These are phyloP conservation scores for Euproctis similis DNA, from an alignment of 2,888 invertebrate genomes.

Conservation along the genomic window DNA sequence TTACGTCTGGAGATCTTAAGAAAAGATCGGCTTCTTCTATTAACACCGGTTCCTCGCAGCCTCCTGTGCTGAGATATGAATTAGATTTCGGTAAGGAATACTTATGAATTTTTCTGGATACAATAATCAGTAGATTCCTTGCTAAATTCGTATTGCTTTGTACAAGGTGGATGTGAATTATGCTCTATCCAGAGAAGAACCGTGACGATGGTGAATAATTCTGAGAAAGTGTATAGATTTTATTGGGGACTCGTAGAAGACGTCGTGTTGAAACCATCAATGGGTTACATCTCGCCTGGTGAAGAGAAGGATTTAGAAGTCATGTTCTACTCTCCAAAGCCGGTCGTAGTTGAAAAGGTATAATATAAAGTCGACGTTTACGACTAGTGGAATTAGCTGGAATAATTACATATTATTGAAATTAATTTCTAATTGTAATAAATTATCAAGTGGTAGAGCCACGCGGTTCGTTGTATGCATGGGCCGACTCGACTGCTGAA, in stretches of 20 bases:
- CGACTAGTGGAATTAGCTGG: no score
- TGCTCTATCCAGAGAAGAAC: conserved; percentile 46
- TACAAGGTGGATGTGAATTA: conserved; percentile 63
- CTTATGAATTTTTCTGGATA: no score
- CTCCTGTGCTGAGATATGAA: conserved; percentile 54
- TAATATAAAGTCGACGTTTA: no score
- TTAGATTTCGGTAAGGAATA: conserved; percentile 49
- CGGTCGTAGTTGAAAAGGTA: conserved; percentile 44
- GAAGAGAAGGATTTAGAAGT: conserved; percentile 68
- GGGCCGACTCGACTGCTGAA: no score
- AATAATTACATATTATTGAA: no score
- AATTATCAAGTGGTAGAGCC: no score
- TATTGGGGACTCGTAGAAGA: conserved; percentile 45
- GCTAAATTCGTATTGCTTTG: conserved; percentile 1
- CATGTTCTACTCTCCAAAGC: conserved; percentile 48
- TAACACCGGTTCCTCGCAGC: conserved; percentile 26
- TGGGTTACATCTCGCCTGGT: conserved; percentile 64
- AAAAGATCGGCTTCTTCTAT: conserved; percentile 37
- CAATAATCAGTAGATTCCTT: no score
- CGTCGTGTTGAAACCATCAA: conserved; percentile 49
- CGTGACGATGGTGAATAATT: conserved; percentile 61
- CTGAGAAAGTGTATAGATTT: conserved; percentile 64
- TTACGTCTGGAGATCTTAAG: conserved; percentile 21
- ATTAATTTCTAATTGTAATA: no score
- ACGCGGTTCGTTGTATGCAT: no score